Evolutionary conservation across 2,888 invertebrate genomes (phyloP).

Genomic region (Papilio demoleus): DNA sequence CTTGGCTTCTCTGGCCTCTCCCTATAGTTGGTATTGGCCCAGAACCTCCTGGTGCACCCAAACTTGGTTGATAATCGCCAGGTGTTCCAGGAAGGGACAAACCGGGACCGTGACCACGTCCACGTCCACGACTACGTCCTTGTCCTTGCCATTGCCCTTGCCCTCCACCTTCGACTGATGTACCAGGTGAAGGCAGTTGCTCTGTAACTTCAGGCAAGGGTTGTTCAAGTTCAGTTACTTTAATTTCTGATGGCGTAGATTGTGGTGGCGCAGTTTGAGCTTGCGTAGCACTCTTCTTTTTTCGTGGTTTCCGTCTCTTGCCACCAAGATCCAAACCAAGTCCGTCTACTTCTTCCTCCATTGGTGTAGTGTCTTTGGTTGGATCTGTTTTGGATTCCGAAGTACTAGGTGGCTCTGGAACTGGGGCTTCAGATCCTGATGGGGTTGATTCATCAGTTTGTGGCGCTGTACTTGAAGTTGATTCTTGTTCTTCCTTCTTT

Average conservation of each 20-base stretch:
- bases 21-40: not conserved
- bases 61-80: not conserved
- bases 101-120: not conserved
- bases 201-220: not conserved
- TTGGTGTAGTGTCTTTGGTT: slow-evolving; percentile 42
- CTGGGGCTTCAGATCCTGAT: slow-evolving; percentile 17
- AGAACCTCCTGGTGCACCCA: not conserved
- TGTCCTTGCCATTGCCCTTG: not conserved
- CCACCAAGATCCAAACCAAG: slow-evolving; percentile 47
- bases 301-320: slow-evolving; percentile 50
- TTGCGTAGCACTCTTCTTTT: slow-evolving; percentile 50
- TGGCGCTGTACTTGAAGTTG: slow-evolving; percentile 18
- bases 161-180: not conserved
- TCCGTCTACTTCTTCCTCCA: slow-evolving; percentile 46
- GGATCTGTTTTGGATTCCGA: slow-evolving; percentile 26
- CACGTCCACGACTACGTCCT: not conserved
- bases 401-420: slow-evolving; percentile 20
- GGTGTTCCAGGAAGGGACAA: not conserved
- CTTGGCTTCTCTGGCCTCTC: not conserved
- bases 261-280: slow-evolving; percentile 16
- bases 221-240: not conserved
- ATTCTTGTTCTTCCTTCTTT: slow-evolving; percentile 21
- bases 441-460: slow-evolving; percentile 30
- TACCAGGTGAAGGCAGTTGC: slow-evolving; percentile 7
- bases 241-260: not conserved